Conservation (phyloP, 2,888 invertebrate genomes). For the Aleiodes alternator region DNA sequence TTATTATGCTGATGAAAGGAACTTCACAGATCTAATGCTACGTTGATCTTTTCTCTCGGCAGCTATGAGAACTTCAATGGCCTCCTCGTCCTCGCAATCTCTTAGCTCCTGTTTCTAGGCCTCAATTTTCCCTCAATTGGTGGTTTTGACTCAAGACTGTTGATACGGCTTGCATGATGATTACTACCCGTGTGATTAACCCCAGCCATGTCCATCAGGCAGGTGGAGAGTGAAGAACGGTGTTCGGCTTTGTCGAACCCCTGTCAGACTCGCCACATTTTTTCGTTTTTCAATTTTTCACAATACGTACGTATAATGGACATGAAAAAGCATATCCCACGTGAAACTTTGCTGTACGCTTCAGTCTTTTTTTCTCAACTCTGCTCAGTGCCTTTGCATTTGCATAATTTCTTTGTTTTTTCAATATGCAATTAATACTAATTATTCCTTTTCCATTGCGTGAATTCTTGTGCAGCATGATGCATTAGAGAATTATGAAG, state of each 20-base stretch:
- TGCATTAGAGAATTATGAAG: slow-evolving; percentile 30
- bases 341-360: slow-evolving; percentile 53
- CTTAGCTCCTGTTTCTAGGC: slow-evolving; percentile 70
- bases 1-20: slow-evolving; percentile 35
- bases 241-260: too few relatives aligned
- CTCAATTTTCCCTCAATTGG: slow-evolving; percentile 57
- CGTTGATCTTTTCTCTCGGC: slow-evolving; percentile 72
- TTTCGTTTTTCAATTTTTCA: slow-evolving; percentile 58
- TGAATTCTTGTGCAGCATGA: slow-evolving; percentile 28
- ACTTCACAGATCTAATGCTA: slow-evolving; percentile 66
- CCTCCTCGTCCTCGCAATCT: slow-evolving; percentile 79
- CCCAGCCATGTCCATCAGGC: too few relatives aligned
- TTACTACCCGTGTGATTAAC: too few relatives aligned
- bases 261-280: too few relatives aligned
- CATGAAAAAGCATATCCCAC: slow-evolving; percentile 70
- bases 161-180: too few relatives aligned
- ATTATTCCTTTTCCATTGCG: slow-evolving; percentile 40
- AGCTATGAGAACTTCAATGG: slow-evolving; percentile 82
- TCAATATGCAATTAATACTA: slow-evolving; percentile 22
- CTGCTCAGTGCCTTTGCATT: slow-evolving; percentile 47
- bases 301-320: slow-evolving; percentile 66
- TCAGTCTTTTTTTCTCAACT: slow-evolving; percentile 57
- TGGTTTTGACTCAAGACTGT: too few relatives aligned
- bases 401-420: slow-evolving; percentile 42
- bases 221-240: too few relatives aligned